A percentile compares a stretch with the other conserved stretches of the same genome.
Conservation (phyloP, 2,888 invertebrate species). For the Parapristionchus giblindavisi region DNA sequence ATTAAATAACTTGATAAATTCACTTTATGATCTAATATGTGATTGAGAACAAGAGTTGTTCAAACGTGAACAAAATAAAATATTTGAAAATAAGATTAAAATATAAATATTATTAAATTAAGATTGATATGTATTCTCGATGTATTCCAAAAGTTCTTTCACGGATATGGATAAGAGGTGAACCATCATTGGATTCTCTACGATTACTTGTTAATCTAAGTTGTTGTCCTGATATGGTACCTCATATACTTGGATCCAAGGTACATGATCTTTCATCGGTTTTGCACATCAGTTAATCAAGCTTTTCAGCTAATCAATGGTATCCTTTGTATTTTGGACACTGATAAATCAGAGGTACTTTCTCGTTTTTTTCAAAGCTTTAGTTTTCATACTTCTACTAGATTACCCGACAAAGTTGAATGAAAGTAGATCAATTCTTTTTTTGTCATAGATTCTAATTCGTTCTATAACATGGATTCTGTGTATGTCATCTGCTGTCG, state of each 20-base stretch:
- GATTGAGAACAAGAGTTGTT: too few relatives aligned
- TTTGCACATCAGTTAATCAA: background rate
- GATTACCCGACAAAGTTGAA: background rate
- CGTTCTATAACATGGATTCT: conserved; percentile 64
- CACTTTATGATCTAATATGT: too few relatives aligned
- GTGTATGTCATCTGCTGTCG: conserved; percentile 63
- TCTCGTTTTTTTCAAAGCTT: background rate
- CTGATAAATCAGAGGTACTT: conserved; percentile 61
- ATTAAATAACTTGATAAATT: too few relatives aligned
- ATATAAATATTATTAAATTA: background rate
- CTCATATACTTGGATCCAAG: conserved; percentile 75
- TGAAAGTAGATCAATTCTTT: background rate
- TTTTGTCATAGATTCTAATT: conserved; percentile 45
- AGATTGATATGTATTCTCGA: conserved; percentile 32
- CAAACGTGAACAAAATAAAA: too few relatives aligned
- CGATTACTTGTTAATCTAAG: conserved; percentile 76
- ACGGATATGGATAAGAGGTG: conserved; percentile 60
- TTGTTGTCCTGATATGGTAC: conserved; percentile 76
- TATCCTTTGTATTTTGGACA: conserved; percentile 59
- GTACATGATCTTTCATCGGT: conserved; percentile 67
- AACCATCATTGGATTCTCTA: conserved; percentile 70
- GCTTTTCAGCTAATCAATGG: conserved; percentile 59
- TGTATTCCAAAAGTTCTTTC: conserved; percentile 35
- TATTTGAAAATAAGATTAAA: background rate
- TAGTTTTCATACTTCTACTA: too few relatives aligned